Evolutionary conservation across 2,888 invertebrate species (phyloP), one percentile per base, ranked within the genome.

Genomic region (Calameuta pallipes): DNA sequence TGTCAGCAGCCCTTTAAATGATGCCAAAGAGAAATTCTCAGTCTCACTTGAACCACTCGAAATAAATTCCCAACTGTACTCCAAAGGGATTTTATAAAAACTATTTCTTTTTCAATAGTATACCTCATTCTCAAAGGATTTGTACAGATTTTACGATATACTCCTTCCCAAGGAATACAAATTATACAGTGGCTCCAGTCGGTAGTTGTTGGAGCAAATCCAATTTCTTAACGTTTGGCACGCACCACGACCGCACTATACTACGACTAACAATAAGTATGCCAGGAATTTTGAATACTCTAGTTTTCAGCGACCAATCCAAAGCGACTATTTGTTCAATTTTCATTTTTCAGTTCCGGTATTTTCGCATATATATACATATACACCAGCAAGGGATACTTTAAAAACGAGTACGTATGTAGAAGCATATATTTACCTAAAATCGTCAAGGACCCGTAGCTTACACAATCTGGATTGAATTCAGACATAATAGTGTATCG

Each of bases 221-320:
- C 36, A 74, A 74, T 41, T 74, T 74, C 74, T 74, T 74, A 34
- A 34, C 15, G 30, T 74, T 74, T 41, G 74, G 74, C 37, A 74
- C 74, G 71, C 31, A 71, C 33, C 13, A 31, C 23, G 71, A 34
- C 12, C 71, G 31, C 31, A 34, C 71, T 34, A 71, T 15, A 71
- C 56, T 23, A 23, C 56, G 56, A 23, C 56, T 56, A 56, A 23
- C 56, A 9, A 56, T 34, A 71, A 71, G 71, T 71, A 71, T 71
- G 71, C 71, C 33, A 71, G 23, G 71, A 71, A 71, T 31, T 71
- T 71, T 34, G 71, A 56, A n/a, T 71, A 30, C 15, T 71, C 71
- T 4, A 34, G 31, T 34, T 71, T 71, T 34, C 71, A 33, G 71
- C 9, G 3, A 33, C 33, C 71, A 34, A 70, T 71, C 71, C 9